Evolutionary conservation across 2,888 invertebrate species (phyloP).

Genomic region (Eremobia ochroleuca): DNA sequence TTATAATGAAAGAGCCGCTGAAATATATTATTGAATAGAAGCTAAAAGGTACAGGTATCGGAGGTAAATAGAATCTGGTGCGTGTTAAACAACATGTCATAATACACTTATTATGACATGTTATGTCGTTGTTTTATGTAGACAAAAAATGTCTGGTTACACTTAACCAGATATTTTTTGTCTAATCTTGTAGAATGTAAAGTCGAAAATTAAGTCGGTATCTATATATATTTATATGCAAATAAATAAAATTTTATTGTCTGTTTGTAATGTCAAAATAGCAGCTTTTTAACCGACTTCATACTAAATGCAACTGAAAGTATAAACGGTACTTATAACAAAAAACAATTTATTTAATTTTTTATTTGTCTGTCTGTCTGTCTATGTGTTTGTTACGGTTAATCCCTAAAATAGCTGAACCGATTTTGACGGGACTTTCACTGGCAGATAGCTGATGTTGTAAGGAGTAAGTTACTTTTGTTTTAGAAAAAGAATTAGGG

Average conservation of each 20-base stretch:
- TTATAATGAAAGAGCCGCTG: constrained; percentile 45
- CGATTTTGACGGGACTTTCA: neutral
- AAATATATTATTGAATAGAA: constrained; percentile 26
- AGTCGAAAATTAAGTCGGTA: neutral
- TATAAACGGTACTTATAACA: no score
- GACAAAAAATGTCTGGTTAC: no score
- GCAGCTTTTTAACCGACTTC: no score
- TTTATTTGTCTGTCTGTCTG: neutral
- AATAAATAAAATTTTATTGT: neutral
- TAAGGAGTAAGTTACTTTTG: neutral
- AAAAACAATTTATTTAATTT: neutral
- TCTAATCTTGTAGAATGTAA: neutral
- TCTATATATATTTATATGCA: neutral
- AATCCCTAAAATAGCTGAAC: neutral
- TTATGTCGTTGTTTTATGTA: no score
- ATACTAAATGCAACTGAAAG: neutral
- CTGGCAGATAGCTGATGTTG: neutral
- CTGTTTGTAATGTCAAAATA: neutral
- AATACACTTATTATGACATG: no score
- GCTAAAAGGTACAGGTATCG: neutral
- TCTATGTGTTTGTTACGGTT: neutral
- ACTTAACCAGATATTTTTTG: no score
- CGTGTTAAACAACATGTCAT: neutral
- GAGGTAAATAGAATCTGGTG: neutral
- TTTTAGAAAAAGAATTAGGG: neutral